Conservation (phyloP, 2,113 vertebrate genomes). For the Suncus etruscus region DNA sequence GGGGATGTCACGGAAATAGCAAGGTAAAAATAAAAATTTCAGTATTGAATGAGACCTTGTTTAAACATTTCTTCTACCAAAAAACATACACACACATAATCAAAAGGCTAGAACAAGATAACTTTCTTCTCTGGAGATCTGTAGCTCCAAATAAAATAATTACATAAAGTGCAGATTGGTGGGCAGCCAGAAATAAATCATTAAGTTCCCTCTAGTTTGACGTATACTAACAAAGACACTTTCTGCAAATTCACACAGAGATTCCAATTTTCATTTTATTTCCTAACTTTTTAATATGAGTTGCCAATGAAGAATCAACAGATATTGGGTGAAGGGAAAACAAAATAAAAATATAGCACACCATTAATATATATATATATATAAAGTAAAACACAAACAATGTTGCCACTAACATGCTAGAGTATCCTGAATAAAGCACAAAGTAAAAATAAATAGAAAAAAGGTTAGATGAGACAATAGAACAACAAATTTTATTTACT, state of each 20-base stretch:
- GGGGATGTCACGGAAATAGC: neutral
- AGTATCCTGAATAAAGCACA: neutral
- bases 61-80: neutral
- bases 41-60: neutral
- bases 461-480: neutral
- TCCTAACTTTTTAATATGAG: neutral
- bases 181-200: neutral
- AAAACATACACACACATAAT: neutral
- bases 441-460: neutral
- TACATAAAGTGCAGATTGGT: neutral
- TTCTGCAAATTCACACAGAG: neutral
- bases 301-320: neutral
- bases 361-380: neutral
- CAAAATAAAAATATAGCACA: neutral
- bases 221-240: neutral
- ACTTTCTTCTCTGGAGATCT: neutral
- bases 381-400: neutral
- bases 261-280: neutral
- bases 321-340: neutral
- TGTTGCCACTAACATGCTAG: neutral
- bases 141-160: neutral
- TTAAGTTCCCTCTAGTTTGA: neutral
- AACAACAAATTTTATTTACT: neutral
- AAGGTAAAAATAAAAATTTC: neutral
- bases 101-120: too few species aligned